These are phyloP conservation scores for Netta rufina DNA, from an alignment of 2,797 vertebrate genomes.

Conservation along the genomic window DNA sequence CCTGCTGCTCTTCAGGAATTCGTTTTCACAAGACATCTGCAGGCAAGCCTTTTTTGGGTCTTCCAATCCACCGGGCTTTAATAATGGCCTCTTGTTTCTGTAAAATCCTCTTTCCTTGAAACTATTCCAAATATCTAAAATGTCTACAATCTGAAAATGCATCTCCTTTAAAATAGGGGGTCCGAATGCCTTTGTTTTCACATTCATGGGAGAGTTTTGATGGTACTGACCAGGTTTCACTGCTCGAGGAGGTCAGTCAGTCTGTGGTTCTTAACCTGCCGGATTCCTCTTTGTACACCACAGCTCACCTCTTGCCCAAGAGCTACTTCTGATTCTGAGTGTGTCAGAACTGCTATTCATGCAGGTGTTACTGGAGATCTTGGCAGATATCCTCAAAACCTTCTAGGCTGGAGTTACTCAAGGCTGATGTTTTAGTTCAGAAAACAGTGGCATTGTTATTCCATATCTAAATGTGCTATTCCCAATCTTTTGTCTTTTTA, in stretches of 20 bases:
- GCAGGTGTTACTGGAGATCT: background rate
- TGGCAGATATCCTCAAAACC: background rate
- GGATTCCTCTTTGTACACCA: background rate
- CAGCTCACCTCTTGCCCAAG: background rate
- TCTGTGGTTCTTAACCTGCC: background rate
- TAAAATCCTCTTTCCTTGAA: background rate
- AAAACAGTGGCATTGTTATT: background rate
- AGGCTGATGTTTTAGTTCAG: background rate
- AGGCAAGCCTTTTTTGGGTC: background rate
- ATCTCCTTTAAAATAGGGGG: background rate
- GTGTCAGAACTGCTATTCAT: background rate
- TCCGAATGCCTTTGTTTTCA: background rate
- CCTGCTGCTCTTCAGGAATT: slow-evolving; percentile 42
- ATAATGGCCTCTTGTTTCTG: background rate
- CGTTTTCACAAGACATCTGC: background rate
- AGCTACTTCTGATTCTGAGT: background rate
- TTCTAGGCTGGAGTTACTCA: background rate
- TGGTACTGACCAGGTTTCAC: background rate
- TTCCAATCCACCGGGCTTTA: background rate
- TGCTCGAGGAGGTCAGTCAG: background rate
- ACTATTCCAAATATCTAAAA: background rate
- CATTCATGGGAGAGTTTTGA: background rate
- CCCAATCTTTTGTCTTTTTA: background rate
- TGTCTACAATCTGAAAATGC: background rate
- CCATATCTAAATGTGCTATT: background rate